Evolutionary conservation across 2,113 vertebrate species (phyloP), one percentile per base, ranked within the genome.

Genomic region (Deroptyus accipitrinus): DNA sequence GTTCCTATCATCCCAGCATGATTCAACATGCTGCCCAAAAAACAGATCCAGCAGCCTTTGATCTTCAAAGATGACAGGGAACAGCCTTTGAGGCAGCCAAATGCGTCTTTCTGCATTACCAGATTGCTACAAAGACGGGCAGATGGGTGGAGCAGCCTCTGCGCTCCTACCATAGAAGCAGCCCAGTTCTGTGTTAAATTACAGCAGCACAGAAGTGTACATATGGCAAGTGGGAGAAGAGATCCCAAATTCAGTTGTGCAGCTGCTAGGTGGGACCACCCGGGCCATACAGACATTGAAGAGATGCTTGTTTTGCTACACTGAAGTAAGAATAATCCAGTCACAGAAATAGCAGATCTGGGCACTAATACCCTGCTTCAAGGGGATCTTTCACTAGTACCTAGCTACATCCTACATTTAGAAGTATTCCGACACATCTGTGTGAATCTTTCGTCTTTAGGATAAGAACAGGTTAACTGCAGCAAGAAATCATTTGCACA

Each of bases 31-130:
- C 95, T 85, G 86, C 92, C 95, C 95, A 95, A 94, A 93, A 94
- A 87, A 62, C 86, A 97, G 95, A 94, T 94, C 73, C 93, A 95
- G 77, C 93, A 95, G 95, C 86, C 95, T 97, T 97, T 97, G 96
- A 97, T 97, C 94, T 97, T 96, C 96, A 95, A 95, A 97, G 96
- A 94, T 92, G 96, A 97, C 96, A 95, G 86, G 89, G 80, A 95
- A 84, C 80, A 95, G 95, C 86, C 95, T 97, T 39, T 95, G 86
- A 96, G 95, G 95, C 94, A 92, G 95, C 94, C 95, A 95, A 97
- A 96, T 91, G 93, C 3, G 42, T 95, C 95, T 84, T 92, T 95
- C 86, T 96, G 89, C 89, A 57, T 92, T 91, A 95, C 95, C 93
- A 96, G 91, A 96, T 96, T 95, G 95, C 86, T 96, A 89, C 93